phyloP scores from a whole-genome alignment of 2,113 vertebrate species.

The Xiphias gladius region DNA sequence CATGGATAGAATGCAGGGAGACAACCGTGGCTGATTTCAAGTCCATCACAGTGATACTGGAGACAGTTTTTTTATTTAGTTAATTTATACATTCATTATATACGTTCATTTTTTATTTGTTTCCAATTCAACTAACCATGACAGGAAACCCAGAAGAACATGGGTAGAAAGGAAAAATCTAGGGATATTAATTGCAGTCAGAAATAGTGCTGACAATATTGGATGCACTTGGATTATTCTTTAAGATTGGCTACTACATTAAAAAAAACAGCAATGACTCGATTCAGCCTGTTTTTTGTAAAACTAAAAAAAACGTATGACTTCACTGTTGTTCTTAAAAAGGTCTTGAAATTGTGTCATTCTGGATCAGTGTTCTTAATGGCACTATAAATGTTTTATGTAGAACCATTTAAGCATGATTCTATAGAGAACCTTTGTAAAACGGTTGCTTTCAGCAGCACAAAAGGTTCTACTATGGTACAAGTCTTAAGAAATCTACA shows the following conservation, averaged over 20 bases:
- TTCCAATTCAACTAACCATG: background rate
- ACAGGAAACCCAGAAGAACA: background rate
- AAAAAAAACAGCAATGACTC: background rate
- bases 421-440: background rate
- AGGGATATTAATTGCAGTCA: background rate
- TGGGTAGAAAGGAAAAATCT: too few relatives aligned
- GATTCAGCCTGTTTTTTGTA: too few relatives aligned
- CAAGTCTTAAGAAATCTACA: background rate
- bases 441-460: background rate
- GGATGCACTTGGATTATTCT: background rate
- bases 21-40: too few relatives aligned
- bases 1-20: too few relatives aligned
- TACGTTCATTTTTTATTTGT: too few relatives aligned
- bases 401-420: slow-evolving; percentile 22
- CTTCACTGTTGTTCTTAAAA: background rate
- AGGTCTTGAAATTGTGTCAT: background rate
- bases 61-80: too few relatives aligned
- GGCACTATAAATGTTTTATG: slow-evolving; percentile 23
- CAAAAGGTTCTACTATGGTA: background rate
- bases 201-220: background rate
- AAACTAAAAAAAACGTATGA: too few relatives aligned
- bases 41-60: background rate
- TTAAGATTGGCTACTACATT: background rate
- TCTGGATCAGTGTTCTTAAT: background rate
- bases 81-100: too few relatives aligned